Evolutionary conservation across 2,113 vertebrate species (phyloP).

Genomic region (Centropus unirufus): DNA sequence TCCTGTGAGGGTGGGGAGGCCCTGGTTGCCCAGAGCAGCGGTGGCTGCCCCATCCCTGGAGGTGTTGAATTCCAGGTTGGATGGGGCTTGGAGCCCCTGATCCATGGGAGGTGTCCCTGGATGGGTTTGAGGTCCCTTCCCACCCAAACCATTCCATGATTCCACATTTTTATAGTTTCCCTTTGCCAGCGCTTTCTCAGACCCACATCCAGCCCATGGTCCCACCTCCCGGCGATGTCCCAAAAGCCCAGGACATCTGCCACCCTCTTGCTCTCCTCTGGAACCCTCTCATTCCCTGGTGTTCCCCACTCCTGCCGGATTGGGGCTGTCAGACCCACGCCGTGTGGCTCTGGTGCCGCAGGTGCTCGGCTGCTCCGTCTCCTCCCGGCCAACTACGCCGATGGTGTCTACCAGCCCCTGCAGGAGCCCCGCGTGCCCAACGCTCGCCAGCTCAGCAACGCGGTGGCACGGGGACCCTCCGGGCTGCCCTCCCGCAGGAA

Average conservation of each 20-base stretch:
- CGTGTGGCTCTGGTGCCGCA: slow-evolving; percentile 26
- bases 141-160: too few relatives aligned
- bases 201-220: too few relatives aligned
- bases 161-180: too few relatives aligned
- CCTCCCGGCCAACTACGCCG: slow-evolving; percentile 83
- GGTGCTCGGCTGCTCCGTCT: slow-evolving; percentile 84
- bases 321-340: fast-evolving
- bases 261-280: background rate
- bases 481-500: slow-evolving; percentile 82
- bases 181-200: too few relatives aligned
- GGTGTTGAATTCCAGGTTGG: too few relatives aligned
- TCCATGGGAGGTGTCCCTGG: too few relatives aligned
- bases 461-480: slow-evolving; percentile 61
- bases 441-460: slow-evolving; percentile 81
- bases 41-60: too few relatives aligned
- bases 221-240: too few relatives aligned
- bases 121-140: too few relatives aligned
- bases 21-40: too few relatives aligned
- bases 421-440: slow-evolving; percentile 86
- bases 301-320: fast-evolving
- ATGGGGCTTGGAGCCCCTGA: too few relatives aligned
- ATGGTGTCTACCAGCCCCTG: slow-evolving; percentile 85
- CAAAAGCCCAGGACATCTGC: background rate
- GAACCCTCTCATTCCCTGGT: fast-evolving
- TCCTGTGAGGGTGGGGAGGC: too few relatives aligned